A percentile compares a stretch with the other conserved stretches of the same genome.
Conservation (phyloP, 2,113 vertebrate species). For the Acrocephalus arundinaceus region DNA sequence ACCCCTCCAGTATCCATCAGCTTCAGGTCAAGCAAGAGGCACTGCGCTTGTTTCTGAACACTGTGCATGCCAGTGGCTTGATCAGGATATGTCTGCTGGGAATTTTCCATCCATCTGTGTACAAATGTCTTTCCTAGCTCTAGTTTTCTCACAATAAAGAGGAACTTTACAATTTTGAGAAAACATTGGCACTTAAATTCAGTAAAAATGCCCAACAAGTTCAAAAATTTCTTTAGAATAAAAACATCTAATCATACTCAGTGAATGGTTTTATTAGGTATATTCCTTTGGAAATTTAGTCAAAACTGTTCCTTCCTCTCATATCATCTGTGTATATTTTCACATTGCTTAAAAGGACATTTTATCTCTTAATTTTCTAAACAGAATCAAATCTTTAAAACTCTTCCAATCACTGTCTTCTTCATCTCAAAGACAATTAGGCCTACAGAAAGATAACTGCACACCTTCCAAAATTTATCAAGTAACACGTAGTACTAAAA, state of each 20-base stretch:
- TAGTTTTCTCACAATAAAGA: background rate
- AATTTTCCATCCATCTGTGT: background rate
- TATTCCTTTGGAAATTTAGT: background rate
- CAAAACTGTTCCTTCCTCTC: background rate
- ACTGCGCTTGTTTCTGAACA: background rate
- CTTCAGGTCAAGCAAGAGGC: conserved; percentile 32
- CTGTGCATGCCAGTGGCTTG: background rate
- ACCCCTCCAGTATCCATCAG: background rate
- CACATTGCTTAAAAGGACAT: background rate
- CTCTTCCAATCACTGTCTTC: background rate
- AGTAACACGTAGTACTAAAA: background rate
- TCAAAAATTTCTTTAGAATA: background rate
- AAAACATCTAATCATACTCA: background rate
- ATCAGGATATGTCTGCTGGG: background rate
- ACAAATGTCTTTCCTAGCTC: background rate
- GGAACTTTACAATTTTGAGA: background rate
- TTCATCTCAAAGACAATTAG: background rate
- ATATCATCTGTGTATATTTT: background rate
- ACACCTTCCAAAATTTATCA: background rate
- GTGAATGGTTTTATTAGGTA: background rate
- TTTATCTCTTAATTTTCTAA: background rate
- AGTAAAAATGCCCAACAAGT: background rate
- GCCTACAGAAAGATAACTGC: background rate
- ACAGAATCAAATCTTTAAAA: background rate
- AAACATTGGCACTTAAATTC: background rate